Conservation (phyloP, 2,113 vertebrate species). For the Nothoprocta perdicaria region DNA sequence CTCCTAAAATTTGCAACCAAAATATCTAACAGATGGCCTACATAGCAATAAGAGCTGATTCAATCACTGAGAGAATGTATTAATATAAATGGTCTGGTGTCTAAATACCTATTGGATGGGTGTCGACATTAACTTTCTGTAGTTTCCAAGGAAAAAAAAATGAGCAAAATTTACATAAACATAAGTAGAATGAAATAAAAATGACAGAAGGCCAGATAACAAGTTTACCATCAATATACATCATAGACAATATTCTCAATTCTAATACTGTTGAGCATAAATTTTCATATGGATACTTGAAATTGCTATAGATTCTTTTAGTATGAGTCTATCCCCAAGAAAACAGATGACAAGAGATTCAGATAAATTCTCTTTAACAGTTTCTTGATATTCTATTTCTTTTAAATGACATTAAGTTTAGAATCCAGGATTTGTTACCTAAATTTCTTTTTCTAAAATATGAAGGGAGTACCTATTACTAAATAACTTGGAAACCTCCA, state of each 20-base stretch:
- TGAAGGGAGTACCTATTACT: neutral
- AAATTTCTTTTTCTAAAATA: neutral
- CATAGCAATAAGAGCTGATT: neutral
- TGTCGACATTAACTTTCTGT: neutral
- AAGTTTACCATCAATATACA: neutral
- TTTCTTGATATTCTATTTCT: neutral
- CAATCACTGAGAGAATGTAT: neutral
- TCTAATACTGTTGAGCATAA: neutral
- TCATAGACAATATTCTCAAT: neutral
- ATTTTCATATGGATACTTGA: neutral
- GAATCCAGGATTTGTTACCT: neutral
- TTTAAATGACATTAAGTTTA: neutral
- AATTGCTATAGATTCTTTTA: neutral
- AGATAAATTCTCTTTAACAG: neutral
- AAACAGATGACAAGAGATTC: neutral
- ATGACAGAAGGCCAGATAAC: neutral
- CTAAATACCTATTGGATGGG: neutral
- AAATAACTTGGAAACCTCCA: neutral
- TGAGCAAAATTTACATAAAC: neutral
- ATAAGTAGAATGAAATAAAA: neutral
- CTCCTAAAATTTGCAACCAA: neutral
- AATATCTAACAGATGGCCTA: neutral
- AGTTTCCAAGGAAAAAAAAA: neutral
- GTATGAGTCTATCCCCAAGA: neutral
- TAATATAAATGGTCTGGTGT: neutral